phyloP scores from a whole-genome alignment of 2,888 invertebrate species.

The Petrolisthes cinctipes region DNA sequence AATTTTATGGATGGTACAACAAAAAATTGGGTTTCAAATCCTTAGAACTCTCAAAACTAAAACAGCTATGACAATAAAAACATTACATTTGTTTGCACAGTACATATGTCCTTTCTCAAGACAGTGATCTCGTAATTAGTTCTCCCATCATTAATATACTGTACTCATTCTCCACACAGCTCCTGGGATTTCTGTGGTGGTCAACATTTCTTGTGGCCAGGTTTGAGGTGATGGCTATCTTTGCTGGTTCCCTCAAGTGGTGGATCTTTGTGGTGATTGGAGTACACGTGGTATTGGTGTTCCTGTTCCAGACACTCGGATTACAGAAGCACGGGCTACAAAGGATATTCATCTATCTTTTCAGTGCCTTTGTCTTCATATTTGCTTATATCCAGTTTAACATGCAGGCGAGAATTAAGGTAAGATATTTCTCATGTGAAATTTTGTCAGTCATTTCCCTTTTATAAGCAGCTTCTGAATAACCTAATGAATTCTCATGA shows the following conservation, averaged over 20 bases:
- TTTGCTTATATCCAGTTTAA: slow-evolving; percentile 62
- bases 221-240: slow-evolving; percentile 59
- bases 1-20: no score
- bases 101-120: no score
- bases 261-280: slow-evolving; percentile 59
- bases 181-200: slow-evolving; percentile 58
- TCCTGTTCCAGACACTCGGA: slow-evolving; percentile 57
- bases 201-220: slow-evolving; percentile 45
- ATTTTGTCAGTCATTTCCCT: no score
- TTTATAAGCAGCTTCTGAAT: no score
- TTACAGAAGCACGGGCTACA: slow-evolving; percentile 27
- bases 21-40: no score
- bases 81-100: no score
- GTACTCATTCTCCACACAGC: slow-evolving; percentile 22
- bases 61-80: no score
- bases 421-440: background rate
- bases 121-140: no score
- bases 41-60: no score
- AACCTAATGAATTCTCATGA: no score
- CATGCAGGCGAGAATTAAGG: slow-evolving; percentile 59
- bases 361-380: slow-evolving; percentile 59
- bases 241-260: slow-evolving; percentile 40
- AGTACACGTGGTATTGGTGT: slow-evolving; percentile 54
- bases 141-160: background rate
- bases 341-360: slow-evolving; percentile 57